phyloP scores from a whole-genome alignment of 2,113 vertebrate genomes.

The Lamprotornis superbus region DNA sequence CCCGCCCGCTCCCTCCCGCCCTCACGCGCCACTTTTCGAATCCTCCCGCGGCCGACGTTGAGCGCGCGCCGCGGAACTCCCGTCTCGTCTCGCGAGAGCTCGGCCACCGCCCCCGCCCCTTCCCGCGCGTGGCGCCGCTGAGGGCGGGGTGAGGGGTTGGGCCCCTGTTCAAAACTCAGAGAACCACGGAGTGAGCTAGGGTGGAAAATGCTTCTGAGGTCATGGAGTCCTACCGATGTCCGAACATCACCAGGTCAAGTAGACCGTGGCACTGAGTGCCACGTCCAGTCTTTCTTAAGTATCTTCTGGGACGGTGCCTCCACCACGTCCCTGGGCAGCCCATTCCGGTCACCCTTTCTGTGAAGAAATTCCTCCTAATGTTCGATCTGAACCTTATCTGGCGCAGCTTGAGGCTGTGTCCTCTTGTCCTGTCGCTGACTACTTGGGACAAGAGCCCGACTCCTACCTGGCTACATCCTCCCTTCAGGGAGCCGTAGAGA shows the following conservation, averaged over 20 bases:
- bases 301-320: not conserved
- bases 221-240: fast-evolving
- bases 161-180: fast-evolving
- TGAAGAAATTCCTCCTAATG: not conserved
- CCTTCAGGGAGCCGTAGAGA: not conserved
- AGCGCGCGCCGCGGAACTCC: not conserved
- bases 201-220: not conserved
- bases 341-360: not conserved
- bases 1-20: fast-evolving
- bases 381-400: not conserved
- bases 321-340: not conserved
- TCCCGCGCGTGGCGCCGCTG: fast-evolving
- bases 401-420: not conserved
- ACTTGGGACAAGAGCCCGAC: too few species aligned
- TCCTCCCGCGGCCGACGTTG: slow-evolving; percentile 31
- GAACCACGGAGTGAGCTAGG: fast-evolving
- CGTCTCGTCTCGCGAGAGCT: slow-evolving; percentile 15
- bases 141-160: fast-evolving
- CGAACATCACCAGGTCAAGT: not conserved
- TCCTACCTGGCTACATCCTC: fast-evolving
- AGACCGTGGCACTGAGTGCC: not conserved
- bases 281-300: not conserved
- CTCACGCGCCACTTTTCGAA: slow-evolving; percentile 57
- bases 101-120: fast-evolving
- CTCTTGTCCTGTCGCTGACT: not conserved